phyloP scores from a whole-genome alignment of 2,797 vertebrate genomes.

The Paramormyrops hopkinsi region DNA sequence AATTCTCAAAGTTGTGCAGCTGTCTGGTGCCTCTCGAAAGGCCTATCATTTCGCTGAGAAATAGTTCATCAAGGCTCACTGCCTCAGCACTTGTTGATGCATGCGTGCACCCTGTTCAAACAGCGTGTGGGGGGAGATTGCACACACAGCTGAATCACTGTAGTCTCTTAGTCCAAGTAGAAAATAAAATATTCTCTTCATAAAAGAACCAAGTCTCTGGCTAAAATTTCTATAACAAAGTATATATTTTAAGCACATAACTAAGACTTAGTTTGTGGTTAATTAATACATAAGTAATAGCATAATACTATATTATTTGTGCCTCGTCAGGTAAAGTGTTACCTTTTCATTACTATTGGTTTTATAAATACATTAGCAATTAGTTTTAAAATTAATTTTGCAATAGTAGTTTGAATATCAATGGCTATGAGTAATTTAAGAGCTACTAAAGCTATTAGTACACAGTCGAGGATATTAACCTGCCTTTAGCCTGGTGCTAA shows the following conservation, averaged over 20 bases:
- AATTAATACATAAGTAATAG: neutral
- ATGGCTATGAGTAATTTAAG: neutral
- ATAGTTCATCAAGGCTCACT: neutral
- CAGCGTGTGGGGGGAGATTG: neutral
- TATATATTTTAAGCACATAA: neutral
- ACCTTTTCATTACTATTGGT: neutral
- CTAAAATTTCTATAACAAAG: neutral
- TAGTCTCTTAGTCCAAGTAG: neutral
- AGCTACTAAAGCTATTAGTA: neutral
- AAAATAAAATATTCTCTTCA: neutral
- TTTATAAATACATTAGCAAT: neutral
- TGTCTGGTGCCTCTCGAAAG: neutral
- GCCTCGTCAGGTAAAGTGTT: neutral
- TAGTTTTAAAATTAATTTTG: neutral
- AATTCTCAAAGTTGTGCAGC: neutral
- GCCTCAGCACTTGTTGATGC: neutral
- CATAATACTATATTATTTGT: neutral
- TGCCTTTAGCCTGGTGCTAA: neutral
- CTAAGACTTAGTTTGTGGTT: neutral
- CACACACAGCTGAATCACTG: neutral
- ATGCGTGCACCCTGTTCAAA: neutral
- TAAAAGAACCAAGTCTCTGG: neutral
- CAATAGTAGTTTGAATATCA: neutral
- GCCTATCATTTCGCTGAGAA: neutral
- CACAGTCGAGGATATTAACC: neutral